Evolutionary conservation across 2,113 vertebrate species (phyloP).

Genomic region (Albula goreensis): DNA sequence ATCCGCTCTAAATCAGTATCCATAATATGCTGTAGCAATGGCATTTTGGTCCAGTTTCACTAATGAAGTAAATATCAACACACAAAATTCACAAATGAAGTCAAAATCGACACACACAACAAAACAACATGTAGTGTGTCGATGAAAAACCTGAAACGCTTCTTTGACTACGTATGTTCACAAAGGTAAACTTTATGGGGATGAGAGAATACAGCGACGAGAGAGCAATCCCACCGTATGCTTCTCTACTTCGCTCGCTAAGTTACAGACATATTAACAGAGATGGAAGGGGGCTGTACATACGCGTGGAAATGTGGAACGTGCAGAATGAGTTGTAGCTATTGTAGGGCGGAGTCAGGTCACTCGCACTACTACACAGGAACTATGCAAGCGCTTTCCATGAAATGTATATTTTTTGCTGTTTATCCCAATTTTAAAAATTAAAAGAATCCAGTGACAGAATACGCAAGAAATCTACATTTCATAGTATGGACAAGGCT

Average conservation of each 20-base stretch:
- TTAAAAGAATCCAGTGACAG: background rate
- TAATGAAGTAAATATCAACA: background rate
- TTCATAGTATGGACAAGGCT: background rate
- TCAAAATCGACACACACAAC: background rate
- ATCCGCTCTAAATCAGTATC: slow-evolving; percentile 78
- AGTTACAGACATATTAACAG: background rate
- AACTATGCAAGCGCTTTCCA: background rate
- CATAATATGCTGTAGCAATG: slow-evolving; percentile 65
- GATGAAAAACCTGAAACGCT: background rate
- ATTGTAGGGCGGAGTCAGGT: slow-evolving; percentile 21
- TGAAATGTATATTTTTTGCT: background rate
- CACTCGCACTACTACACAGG: background rate
- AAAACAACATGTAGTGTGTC: background rate
- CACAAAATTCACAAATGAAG: no score
- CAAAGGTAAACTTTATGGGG: background rate
- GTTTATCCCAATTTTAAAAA: background rate
- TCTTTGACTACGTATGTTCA: background rate
- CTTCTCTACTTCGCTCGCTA: background rate
- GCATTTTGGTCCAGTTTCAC: slow-evolving; percentile 61
- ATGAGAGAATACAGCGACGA: background rate
- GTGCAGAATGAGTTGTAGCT: slow-evolving; percentile 62
- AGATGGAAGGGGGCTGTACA: background rate
- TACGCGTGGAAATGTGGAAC: slow-evolving; percentile 47
- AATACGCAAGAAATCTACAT: background rate
- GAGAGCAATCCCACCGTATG: background rate